phyloP scores from a whole-genome alignment of 2,888 invertebrate genomes.

The Mesorhabditis belari region DNA sequence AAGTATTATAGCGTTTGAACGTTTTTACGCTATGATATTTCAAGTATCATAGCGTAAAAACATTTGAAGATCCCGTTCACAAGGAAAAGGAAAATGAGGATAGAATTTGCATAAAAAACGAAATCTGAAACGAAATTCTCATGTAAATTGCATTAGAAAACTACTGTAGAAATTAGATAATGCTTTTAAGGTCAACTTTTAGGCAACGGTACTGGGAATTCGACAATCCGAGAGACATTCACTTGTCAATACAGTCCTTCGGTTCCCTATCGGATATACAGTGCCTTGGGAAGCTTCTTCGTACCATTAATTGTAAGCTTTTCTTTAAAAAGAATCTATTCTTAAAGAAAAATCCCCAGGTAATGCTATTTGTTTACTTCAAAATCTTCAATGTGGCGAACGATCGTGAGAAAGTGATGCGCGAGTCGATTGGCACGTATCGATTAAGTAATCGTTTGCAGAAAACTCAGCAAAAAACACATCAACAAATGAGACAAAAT shows the following conservation, averaged over 20 bases:
- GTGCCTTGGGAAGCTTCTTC: slow-evolving; percentile 57
- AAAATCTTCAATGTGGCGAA: slow-evolving; percentile 52
- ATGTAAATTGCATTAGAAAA: no score
- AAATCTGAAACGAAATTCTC: slow-evolving; percentile 3
- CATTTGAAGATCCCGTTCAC: no score
- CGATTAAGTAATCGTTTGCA: slow-evolving; percentile 44
- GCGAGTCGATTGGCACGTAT: slow-evolving; percentile 50
- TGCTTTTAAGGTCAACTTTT: no score
- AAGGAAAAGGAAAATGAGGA: slow-evolving; percentile 9
- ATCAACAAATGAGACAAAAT: slow-evolving; percentile 16
- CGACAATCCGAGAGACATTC: slow-evolving; percentile 14
- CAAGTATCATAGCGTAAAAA: background rate
- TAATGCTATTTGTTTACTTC: slow-evolving; percentile 56
- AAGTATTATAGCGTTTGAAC: background rate
- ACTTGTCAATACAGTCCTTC: slow-evolving; percentile 50
- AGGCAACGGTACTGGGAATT: no score
- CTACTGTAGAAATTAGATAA: no score
- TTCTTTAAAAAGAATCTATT: background rate
- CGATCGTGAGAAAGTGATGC: slow-evolving; percentile 49
- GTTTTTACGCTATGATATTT: background rate
- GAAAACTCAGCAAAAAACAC: slow-evolving; percentile 31
- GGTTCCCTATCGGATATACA: slow-evolving; percentile 54
- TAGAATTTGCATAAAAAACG: background rate
- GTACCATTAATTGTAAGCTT: slow-evolving; percentile 51
- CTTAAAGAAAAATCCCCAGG: no score